Evolutionary conservation across 2,888 invertebrate genomes (phyloP).

Genomic region (Euplexia lucipara): DNA sequence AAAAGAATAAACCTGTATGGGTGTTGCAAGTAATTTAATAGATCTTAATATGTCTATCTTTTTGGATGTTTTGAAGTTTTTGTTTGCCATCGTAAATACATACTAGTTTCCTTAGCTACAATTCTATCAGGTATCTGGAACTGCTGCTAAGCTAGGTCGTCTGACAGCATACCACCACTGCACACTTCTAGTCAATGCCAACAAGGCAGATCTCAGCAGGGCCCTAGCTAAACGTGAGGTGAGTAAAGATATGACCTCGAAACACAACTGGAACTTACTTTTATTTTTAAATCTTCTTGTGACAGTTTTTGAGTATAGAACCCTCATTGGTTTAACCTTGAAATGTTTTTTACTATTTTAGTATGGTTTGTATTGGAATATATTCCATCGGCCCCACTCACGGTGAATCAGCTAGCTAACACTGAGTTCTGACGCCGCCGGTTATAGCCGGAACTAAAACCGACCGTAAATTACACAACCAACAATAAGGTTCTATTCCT

Average conservation of each 20-base stretch:
- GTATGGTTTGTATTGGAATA: background rate
- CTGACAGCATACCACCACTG: conserved; percentile 99
- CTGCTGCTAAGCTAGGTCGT: conserved; percentile 97
- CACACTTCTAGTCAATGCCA: conserved; percentile 97
- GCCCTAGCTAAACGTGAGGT: conserved; percentile 95
- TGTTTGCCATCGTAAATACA: conserved; percentile 11
- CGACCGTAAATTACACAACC: no score
- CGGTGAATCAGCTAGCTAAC: no score
- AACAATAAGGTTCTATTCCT: background rate
- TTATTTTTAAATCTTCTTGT: background rate
- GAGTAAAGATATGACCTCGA: conserved; percentile 72
- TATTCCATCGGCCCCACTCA: no score
- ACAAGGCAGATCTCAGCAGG: conserved; percentile 94
- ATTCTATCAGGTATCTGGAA: conserved; percentile 96
- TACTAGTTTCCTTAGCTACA: conserved; percentile 68
- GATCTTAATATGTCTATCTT: background rate
- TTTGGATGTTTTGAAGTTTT: background rate
- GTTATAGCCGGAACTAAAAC: no score
- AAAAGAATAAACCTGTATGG: background rate
- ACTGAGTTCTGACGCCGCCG: no score
- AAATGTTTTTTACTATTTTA: background rate
- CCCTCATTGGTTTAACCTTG: background rate
- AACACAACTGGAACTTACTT: conserved; percentile 11
- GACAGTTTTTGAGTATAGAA: conserved; percentile 2
- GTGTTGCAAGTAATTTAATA: background rate